Base-by-base conservation (phyloP, 53 echinoderm and acorn worm species). In the Mesocentrotus franciscanus region DNA sequence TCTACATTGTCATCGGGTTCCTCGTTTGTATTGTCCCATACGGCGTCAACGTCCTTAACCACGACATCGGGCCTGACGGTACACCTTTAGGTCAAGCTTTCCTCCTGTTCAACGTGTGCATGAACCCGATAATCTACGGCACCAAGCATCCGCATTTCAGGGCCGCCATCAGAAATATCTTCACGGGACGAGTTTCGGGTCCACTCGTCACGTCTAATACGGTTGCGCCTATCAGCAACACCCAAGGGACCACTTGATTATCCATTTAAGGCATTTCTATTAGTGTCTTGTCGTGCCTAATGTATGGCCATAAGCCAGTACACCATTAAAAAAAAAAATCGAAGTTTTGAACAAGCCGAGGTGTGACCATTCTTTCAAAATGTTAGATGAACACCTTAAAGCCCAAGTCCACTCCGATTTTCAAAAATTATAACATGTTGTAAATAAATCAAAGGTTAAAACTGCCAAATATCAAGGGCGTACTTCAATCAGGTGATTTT, bases 91-190 rank as follows among this genome's bases (percentile, higher is more conserved):
- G 62, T 4, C 95, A 85, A 61, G 87, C 66, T 13, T 85, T 85
- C 85, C 85, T 94, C 20, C 49, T 94, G 18, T 94, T 94, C 87
- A 94, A 94, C 85, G 56, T 39, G 14, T 94, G 95, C 87, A 64
- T 94, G 56, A 94, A 94, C 95, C 95, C 95, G n/a, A 20, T 94
- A 8, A 94, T 94, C 62, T 94, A 94, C 95, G 95, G 95, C 56
- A 94, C 95, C 10, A 94, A 94, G 70, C 95, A 94, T 49, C 95
- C 95, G n/a, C 95, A 94, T 60, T 94, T 94, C 34, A 68, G 95
- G 56, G 95, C 60, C 11, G 95, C 95, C 49, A 94, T 94, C 36
- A 22, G 87, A 29, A 94, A 85, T 30, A 94, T 94, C 71, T 85
- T 94, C 95, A 60, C 12, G 11, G 85, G 85, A 18, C 66, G 56